Evolutionary conservation across 2,113 vertebrate species (phyloP), one percentile per base, ranked within the genome.

Genomic region (Fregata magnificens): DNA sequence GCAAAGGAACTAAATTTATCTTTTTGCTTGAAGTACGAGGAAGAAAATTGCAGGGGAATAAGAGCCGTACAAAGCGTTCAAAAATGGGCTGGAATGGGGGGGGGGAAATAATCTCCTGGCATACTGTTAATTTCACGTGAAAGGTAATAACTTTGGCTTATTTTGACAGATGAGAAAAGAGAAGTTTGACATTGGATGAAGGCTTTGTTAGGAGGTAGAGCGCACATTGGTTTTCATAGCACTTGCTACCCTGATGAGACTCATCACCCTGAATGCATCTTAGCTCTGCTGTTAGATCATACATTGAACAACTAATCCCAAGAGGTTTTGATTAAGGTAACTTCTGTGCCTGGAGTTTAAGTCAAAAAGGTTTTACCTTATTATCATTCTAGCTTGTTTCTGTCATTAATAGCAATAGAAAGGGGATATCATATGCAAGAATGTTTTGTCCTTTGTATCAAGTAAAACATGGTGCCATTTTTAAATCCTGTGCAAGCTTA

Each of bases 221-320:
- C 4, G 11, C 32, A 31, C 1, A 1, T 9, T 0, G 12, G 3
- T 4, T 50, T 59, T 24, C 0, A 0, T 40, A 5, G 56, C 7
- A 26, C 42, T 36, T 16, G 15, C 20, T 49, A 9, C 55, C 13
- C 29, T 21, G 13, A 10, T 32, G 56, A 5, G 29, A 40, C n/a
- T 44, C 70, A 45, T 62, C 26, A 2, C 44, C 59, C 44, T 62
- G 44, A 42, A 42, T 63, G 86, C 53, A 47, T n/a, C 47, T 40
- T 19, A 21, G 29, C 24, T 73, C 62, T 59, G 16, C 74, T 65
- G 12, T 14, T 53, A 49, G 44, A 12, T 70, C n/a, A 4, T 6
- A 0, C 15, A 7, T 28, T 9, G 32, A 72, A 61, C 52, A 32
- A 7, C 47, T 49, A 55, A n/a, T 66, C 69, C 65, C 45, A 8